Evolutionary conservation across 2,888 invertebrate species (phyloP).

Genomic region (Ramazzottius varieornatus): DNA sequence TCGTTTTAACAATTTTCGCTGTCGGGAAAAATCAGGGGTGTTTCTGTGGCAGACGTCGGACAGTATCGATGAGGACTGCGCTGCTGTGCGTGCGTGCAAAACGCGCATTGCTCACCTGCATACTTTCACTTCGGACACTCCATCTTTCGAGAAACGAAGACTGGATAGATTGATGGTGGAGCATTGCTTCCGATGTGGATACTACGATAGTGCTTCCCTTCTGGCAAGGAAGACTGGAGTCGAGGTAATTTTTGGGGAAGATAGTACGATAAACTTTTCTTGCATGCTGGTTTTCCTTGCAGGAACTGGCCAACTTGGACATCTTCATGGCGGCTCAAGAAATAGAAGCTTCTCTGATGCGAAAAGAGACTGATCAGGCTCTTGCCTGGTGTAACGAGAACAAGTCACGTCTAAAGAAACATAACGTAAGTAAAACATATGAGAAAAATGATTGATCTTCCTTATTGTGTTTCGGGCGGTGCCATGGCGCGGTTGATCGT

Average conservation of each 20-base stretch:
- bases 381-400: constrained; percentile 88
- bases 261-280: no score
- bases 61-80: constrained; percentile 65
- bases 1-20: constrained; percentile 4
- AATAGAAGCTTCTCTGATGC: constrained; percentile 52
- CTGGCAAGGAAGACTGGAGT: constrained; percentile 45
- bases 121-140: constrained; percentile 25
- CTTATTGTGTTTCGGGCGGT: no score
- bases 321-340: constrained; percentile 29
- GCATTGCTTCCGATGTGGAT: constrained; percentile 74
- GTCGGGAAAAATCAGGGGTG: no score
- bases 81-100: constrained; percentile 69
- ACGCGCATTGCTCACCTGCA: constrained; percentile 70
- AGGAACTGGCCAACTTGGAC: constrained; percentile 70
- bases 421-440: constrained; percentile 35
- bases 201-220: constrained; percentile 71
- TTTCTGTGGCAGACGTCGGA: constrained; percentile 41
- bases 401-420: constrained; percentile 69
- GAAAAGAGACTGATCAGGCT: constrained; percentile 58
- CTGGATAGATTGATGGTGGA: constrained; percentile 87
- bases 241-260: constrained; percentile 16
- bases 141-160: constrained; percentile 36
- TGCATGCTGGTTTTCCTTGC: constrained; percentile 10
- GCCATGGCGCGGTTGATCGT: no score
- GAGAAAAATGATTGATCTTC: no score